Base-by-base conservation (phyloP, 1,140 invertebrate species). In the Neuroterus valhalla region DNA sequence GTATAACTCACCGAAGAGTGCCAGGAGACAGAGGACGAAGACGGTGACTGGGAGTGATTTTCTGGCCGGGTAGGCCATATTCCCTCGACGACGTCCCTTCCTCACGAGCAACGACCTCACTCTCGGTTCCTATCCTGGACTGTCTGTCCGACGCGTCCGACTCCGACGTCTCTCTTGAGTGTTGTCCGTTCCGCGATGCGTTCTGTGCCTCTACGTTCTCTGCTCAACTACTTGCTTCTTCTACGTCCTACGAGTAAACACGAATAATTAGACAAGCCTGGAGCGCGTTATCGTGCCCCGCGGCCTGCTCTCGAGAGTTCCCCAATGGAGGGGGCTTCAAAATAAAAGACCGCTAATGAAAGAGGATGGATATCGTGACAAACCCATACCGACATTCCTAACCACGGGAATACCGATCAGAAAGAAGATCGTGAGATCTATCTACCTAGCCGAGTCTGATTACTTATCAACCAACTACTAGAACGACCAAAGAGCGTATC, bases 21-120 rank as follows among this genome's bases (percentile, higher is more conserved):
- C 80, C 73, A 87, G 80, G 77, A 88, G 80, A 72, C 80, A 86
- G 77, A 87, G 71, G 76, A 85, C 77, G 68, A 77, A 81, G 77
- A 88, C 74, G 82, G 89, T 90, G 74, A 91, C 88, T 77, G 87
- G 91, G 73, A 86, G 89, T 82, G 86, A 90, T 82, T 87, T 90
- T 74, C 82, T 91, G 77, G 89, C 90, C 73, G 88, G 89, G 79
- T 87, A 87, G 80, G 88, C 90, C 79, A 90, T 89, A 83, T 86
- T 84, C 75, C 72, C 75, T 73, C 45, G 70, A 73, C 72, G 74
- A 38, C 67, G 66, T 76, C 77, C 73, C 82, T 81, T 80, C 72
- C 74, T 74, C 66, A 31, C 66, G 74, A 70, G 66, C 72, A 69
- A 75, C 77, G 74, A 78, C 71, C 78, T 81, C 74, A 68, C 68